Percentiles rank a stretch among this genome's conserved stretches.
These are phyloP conservation scores for Neogobius melanostomus DNA, from an alignment of 2,113 vertebrate species.

Conservation along the genomic window DNA sequence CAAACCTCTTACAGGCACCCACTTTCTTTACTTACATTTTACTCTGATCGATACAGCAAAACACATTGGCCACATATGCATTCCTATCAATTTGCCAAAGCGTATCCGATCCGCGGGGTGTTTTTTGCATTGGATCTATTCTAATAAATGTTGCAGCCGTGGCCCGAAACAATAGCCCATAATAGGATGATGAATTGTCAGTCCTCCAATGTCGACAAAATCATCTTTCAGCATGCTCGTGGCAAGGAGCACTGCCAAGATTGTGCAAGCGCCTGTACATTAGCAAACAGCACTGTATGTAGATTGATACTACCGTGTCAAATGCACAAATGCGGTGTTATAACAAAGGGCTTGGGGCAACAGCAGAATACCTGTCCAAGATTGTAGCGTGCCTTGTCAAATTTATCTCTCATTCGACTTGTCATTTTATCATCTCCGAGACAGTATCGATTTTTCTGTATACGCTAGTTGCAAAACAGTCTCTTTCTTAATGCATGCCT, in stretches of 20 bases:
- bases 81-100: background rate
- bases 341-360: slow-evolving; percentile 14
- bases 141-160: slow-evolving; percentile 46
- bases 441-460: slow-evolving; percentile 46
- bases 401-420: slow-evolving; percentile 28
- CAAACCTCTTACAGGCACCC: background rate
- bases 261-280: background rate
- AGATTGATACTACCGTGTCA: slow-evolving; percentile 14
- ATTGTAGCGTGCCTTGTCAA: slow-evolving; percentile 36
- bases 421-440: slow-evolving; percentile 18
- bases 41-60: background rate
- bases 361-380: background rate
- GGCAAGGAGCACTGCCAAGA: slow-evolving; percentile 36
- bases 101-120: slow-evolving; percentile 13
- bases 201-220: slow-evolving; percentile 48
- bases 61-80: background rate
- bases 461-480: slow-evolving; percentile 21
- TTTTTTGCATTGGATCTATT: slow-evolving; percentile 31
- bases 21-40: slow-evolving; percentile 1
- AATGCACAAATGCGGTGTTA: slow-evolving; percentile 14
- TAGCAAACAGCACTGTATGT: slow-evolving; percentile 1
- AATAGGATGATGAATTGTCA: slow-evolving; percentile 63
- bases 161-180: slow-evolving; percentile 51
- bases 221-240: slow-evolving; percentile 48
- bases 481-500: slow-evolving; percentile 26